Percentiles rank a stretch among this genome's conserved stretches.
These are phyloP conservation scores for roundworm (Caenorhabditis elegans) DNA, from an alignment of 1,140 invertebrate genomes.

Conservation along the genomic window WBcel235 BX284603.4:9061501-9062000, in stretches of 20 bases:
- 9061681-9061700: constrained; percentile 37
- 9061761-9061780: constrained; percentile 25
- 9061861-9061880: not conserved
- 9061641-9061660: constrained; percentile 27
- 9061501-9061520: too few relatives aligned
- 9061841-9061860: not conserved
- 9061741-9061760: constrained; percentile 33
- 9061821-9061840: not conserved
- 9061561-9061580: not conserved
- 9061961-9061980: constrained; percentile 41
- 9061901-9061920: constrained; percentile 31
- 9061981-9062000: constrained; percentile 59
- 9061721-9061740: constrained; percentile 14
- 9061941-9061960: not conserved
- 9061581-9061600: constrained; percentile 26
- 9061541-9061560: too few relatives aligned
- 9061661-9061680: constrained; percentile 22
- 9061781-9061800: not conserved
- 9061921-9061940: not conserved
- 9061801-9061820: not conserved
- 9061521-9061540: too few relatives aligned
- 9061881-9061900: constrained; percentile 18
- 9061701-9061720: not conserved
- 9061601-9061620: not conserved
- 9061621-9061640: not conserved